Evolutionary conservation across 2,113 vertebrate species (phyloP).

Genomic region (Lepisosteus osseus): DNA sequence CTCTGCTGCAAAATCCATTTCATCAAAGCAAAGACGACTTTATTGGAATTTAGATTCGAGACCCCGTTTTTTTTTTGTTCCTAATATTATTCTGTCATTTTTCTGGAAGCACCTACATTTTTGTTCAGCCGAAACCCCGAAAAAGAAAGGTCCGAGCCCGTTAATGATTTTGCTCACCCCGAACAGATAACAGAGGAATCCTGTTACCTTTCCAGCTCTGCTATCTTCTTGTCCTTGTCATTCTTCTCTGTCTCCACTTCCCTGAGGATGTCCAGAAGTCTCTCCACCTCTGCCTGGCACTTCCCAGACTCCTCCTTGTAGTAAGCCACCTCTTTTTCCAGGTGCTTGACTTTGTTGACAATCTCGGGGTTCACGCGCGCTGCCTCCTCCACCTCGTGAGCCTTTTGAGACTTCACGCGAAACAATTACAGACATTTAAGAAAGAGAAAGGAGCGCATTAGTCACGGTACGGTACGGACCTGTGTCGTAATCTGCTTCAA

Average conservation of each 20-base stretch:
- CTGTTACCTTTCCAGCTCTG: slow-evolving; percentile 88
- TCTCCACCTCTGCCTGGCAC: slow-evolving; percentile 86
- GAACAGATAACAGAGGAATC: no score
- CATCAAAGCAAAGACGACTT: no score
- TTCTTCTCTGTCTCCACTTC: slow-evolving; percentile 86
- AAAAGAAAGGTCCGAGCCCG: no score
- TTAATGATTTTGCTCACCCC: no score
- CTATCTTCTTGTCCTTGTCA: slow-evolving; percentile 88
- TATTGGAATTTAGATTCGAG: no score
- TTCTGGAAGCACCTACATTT: no score
- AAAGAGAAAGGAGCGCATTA: slow-evolving; percentile 26
- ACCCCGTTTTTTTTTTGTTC: no score
- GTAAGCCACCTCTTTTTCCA: slow-evolving; percentile 88
- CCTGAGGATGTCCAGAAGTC: slow-evolving; percentile 84
- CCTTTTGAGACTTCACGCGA: slow-evolving; percentile 65
- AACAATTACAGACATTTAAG: slow-evolving; percentile 11
- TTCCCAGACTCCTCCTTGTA: slow-evolving; percentile 87
- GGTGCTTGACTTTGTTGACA: slow-evolving; percentile 79
- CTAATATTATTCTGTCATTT: no score
- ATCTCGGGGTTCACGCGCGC: slow-evolving; percentile 81
- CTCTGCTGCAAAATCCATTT: no score
- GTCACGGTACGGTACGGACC: no score
- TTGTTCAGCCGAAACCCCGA: no score
- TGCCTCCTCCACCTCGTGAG: slow-evolving; percentile 78
- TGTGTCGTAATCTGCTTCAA: no score